Conservation (phyloP, 2,888 invertebrate species). For the Conomelus anceps region DNA sequence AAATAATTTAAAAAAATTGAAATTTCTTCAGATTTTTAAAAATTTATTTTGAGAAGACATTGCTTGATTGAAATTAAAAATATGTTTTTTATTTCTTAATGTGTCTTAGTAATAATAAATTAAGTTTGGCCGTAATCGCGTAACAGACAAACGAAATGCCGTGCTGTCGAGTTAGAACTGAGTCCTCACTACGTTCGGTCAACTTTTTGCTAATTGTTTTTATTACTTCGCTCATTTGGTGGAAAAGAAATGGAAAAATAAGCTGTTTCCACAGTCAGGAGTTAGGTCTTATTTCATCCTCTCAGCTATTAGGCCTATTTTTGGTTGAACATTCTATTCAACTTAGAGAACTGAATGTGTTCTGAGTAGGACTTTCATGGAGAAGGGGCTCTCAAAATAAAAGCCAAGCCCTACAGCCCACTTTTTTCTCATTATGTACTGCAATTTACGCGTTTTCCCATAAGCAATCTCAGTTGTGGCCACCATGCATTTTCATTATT, state of each 20-base stretch:
- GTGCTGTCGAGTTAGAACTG: too few relatives aligned
- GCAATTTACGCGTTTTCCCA: not conserved
- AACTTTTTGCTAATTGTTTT: not conserved
- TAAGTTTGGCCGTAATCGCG: too few relatives aligned
- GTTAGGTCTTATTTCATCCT: not conserved
- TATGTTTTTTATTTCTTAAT: too few relatives aligned
- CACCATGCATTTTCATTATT: not conserved
- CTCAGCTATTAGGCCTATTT: not conserved
- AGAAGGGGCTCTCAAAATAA: not conserved
- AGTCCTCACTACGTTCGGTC: not conserved
- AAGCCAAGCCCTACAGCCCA: not conserved
- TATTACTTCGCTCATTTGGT: not conserved
- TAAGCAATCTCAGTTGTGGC: not conserved
- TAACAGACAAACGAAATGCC: too few relatives aligned
- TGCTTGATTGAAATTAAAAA: too few relatives aligned
- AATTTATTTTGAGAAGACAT: too few relatives aligned
- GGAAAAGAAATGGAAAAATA: not conserved
- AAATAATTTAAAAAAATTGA: too few relatives aligned
- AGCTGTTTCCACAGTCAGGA: not conserved
- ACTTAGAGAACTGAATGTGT: not conserved
- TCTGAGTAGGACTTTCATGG: not conserved
- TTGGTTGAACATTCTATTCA: not conserved
- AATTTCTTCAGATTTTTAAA: too few relatives aligned
- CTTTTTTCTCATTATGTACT: not conserved
- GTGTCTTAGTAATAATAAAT: too few relatives aligned